Evolutionary conservation across 1,140 invertebrate species (phyloP), one percentile per base, ranked within the genome.

Genomic region (Heterodera schachtii): DNA sequence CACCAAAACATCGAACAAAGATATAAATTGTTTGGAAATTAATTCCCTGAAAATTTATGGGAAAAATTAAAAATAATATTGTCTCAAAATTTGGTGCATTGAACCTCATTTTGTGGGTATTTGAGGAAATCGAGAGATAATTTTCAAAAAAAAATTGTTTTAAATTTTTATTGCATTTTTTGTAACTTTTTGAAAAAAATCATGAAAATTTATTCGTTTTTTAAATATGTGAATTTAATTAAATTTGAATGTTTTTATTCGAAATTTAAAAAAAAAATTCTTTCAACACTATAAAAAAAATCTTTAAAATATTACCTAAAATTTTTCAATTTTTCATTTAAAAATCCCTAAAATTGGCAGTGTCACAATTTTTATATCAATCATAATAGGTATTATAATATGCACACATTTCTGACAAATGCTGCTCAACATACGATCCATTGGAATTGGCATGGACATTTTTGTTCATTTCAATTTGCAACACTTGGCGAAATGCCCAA

Each of bases 381-480:
- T 31, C 31, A 31, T 31, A 31, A 31, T 31, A 31, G 31, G 31
- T 31, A 9, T 52, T 6, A 74, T 44, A 74, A 74, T 43, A 19
- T 16, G 57, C 57, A 3, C 57, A 74, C 47, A 52, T 74, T 46
- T 46, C n/a, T 9, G 5, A 3, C 8, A 74, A 74, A 74, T 31
- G n/a, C 21, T 41, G 31, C 9, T 74, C 47, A 74, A 31, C 7
- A 41, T 49, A 31, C 31, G 19, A 44, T 9, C 73, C 31, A 3
- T 52, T 74, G 57, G 11, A 21, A 6, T n/a, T 41, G 4, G 31
- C 0, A 19, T 71, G 11, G 8, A 69, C 8, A 16, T 64, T 70
- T 44, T 71, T 64, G 66, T 21, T n/a, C 47, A 78, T 49, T 69
- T 78, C 49, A 9, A 78, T 49, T 41, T 41, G 46, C 21, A 78